phyloP scores from a whole-genome alignment of 2,888 invertebrate genomes.

The Elmis aenea region DNA sequence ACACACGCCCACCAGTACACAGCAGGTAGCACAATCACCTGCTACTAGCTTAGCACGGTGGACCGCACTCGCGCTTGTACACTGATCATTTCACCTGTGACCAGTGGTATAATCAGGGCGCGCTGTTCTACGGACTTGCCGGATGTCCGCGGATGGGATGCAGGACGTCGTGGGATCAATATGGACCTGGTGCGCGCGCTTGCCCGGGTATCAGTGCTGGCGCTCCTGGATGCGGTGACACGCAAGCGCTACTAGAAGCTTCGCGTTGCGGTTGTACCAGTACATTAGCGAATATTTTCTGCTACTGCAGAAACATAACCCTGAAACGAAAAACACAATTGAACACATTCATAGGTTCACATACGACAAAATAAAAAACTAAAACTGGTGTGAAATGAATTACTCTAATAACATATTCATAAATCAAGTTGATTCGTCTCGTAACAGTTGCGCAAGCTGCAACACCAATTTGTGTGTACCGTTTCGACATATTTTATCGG shows the following conservation, averaged over 20 bases:
- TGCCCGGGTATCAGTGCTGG: conserved; percentile 52
- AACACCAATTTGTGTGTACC: too few species aligned
- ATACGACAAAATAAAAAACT: too few species aligned
- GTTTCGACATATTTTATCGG: too few species aligned
- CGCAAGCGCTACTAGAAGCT: conserved; percentile 38
- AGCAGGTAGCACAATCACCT: conserved; percentile 17
- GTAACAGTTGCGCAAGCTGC: too few species aligned
- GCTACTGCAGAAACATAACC: too few species aligned
- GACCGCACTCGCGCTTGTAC: conserved; percentile 35
- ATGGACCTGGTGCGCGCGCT: conserved; percentile 34
- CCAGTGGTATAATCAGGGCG: conserved; percentile 27
- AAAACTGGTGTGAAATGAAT: too few species aligned
- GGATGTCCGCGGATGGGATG: conserved; percentile 20
- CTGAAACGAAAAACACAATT: too few species aligned
- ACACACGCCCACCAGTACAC: conserved; percentile 27
- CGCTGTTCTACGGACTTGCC: conserved; percentile 24
- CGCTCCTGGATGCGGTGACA: conserved; percentile 40
- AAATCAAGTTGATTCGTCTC: too few species aligned
- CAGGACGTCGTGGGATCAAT: conserved; percentile 29
- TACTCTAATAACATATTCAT: too few species aligned
- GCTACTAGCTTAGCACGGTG: conserved; percentile 41
- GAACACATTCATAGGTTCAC: too few species aligned
- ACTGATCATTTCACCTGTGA: conserved; percentile 37
- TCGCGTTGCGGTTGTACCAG: conserved; percentile 6
- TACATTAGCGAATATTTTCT: too few species aligned